A percentile compares a stretch with the other conserved stretches of the same genome.
These are phyloP conservation scores for Coelopa pilipes DNA, from an alignment of 2,888 invertebrate species.

Conservation along the genomic window DNA sequence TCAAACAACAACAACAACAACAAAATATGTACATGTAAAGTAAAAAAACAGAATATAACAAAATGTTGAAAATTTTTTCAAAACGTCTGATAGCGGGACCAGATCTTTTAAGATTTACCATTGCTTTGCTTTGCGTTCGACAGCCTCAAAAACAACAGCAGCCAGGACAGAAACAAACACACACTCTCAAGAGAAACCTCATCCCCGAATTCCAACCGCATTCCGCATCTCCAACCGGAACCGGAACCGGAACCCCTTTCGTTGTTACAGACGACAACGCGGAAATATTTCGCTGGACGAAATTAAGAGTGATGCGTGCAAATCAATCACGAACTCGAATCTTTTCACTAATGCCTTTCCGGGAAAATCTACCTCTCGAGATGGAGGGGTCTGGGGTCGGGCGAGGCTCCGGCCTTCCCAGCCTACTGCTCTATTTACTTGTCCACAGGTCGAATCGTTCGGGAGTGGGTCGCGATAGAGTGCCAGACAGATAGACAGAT, in stretches of 20 bases:
- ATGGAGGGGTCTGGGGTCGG: not conserved
- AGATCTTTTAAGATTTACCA: constrained; percentile 68
- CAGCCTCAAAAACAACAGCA: not conserved
- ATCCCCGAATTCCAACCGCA: no score
- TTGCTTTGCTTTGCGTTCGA: constrained; percentile 53
- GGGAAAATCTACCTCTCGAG: not conserved
- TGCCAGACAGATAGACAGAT: no score
- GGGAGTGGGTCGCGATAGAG: no score
- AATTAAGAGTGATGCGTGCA: constrained; percentile 28
- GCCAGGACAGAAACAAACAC: no score
- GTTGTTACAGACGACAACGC: not conserved
- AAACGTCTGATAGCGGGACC: constrained; percentile 69
- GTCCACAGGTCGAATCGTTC: not conserved
- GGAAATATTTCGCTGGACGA: constrained; percentile 48
- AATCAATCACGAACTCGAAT: not conserved
- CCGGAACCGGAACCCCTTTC: not conserved
- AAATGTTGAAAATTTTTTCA: constrained; percentile 64
- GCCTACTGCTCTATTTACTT: not conserved
- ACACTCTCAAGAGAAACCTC: no score
- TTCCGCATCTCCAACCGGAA: no score
- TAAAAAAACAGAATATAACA: constrained; percentile 49
- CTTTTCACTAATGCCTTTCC: not conserved
- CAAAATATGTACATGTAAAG: constrained; percentile 47
- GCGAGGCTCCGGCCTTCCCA: not conserved
- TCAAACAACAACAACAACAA: constrained; percentile 48